Conservation (phyloP, 2,888 invertebrate genomes). For the Drosophila atripex region DNA sequence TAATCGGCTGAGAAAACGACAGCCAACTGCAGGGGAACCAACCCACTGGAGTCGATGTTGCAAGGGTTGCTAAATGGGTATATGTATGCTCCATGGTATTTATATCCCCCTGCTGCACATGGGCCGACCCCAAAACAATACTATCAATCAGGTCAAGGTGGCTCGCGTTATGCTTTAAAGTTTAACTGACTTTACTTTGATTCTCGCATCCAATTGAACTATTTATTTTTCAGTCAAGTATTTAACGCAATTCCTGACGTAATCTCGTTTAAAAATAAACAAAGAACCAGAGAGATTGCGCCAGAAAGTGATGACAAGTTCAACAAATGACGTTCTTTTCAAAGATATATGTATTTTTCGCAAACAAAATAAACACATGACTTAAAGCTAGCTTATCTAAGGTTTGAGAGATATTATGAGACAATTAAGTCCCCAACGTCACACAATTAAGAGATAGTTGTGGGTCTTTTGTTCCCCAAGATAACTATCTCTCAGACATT, state of each 20-base stretch:
- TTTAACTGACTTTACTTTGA: neutral
- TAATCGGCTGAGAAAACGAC: conserved; percentile 52
- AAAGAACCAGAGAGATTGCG: conserved; percentile 7
- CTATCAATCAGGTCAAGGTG: conserved; percentile 41
- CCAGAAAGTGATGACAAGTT: conserved; percentile 2
- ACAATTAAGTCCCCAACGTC: neutral
- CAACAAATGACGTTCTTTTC: neutral
- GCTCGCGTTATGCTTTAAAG: neutral
- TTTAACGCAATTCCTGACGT: conserved; percentile 4
- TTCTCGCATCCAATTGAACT: neutral
- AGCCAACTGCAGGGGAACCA: conserved; percentile 25
- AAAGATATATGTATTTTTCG: neutral
- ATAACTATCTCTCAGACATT: neutral
- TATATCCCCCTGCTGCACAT: neutral
- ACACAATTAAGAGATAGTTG: too few species aligned
- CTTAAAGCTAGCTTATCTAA: neutral
- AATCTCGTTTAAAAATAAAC: conserved; percentile 16
- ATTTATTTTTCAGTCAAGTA: conserved; percentile 3
- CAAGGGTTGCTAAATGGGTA: conserved; percentile 45
- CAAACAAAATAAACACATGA: neutral
- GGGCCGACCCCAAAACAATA: conserved; percentile 10
- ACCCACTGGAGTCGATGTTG: conserved; percentile 41
- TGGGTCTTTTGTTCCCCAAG: too few species aligned
- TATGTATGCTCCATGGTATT: neutral
- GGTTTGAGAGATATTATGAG: neutral